phyloP scores from a whole-genome alignment of 2,888 invertebrate species.

The Andrena haemorrhoa region DNA sequence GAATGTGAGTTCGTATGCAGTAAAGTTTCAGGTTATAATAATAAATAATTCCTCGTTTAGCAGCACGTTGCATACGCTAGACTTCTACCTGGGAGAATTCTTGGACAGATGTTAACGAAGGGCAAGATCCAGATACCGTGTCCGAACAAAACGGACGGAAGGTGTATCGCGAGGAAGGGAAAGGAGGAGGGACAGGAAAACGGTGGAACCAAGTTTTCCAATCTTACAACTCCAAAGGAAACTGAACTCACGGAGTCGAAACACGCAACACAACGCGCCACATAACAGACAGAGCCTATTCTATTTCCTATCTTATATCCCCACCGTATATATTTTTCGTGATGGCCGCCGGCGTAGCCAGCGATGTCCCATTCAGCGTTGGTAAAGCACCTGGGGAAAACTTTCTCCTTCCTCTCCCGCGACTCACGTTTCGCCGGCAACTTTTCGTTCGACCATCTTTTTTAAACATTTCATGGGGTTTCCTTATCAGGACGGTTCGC shows the following conservation, averaged over 20 bases:
- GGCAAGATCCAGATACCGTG: conserved; percentile 36
- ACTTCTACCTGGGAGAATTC: conserved; percentile 5
- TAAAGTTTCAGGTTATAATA: conserved; percentile 6
- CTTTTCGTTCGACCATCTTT: conserved; percentile 3
- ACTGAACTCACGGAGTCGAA: conserved; percentile 66
- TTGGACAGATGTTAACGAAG: conserved; percentile 50
- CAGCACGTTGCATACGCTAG: background rate
- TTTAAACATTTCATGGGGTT: background rate
- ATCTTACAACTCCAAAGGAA: conserved; percentile 70
- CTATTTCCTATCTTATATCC: conserved; percentile 67
- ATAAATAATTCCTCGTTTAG: background rate
- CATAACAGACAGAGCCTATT: conserved; percentile 70
- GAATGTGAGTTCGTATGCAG: conserved; percentile 1
- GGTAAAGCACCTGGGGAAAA: conserved; percentile 37
- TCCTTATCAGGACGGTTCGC: conserved; percentile 14
- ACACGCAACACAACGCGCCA: conserved; percentile 66
- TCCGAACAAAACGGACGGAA: conserved; percentile 21
- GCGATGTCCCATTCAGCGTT: conserved; percentile 34
- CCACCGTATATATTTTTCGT: conserved; percentile 48
- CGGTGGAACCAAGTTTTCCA: conserved; percentile 74
- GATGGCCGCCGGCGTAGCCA: conserved; percentile 42
- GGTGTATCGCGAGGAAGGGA: conserved; percentile 2
- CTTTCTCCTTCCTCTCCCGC: conserved; percentile 28
- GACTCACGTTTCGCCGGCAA: background rate
- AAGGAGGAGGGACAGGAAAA: conserved; percentile 25